phyloP scores from a whole-genome alignment of 2,113 vertebrate genomes.

The Osmerus mordax region DNA sequence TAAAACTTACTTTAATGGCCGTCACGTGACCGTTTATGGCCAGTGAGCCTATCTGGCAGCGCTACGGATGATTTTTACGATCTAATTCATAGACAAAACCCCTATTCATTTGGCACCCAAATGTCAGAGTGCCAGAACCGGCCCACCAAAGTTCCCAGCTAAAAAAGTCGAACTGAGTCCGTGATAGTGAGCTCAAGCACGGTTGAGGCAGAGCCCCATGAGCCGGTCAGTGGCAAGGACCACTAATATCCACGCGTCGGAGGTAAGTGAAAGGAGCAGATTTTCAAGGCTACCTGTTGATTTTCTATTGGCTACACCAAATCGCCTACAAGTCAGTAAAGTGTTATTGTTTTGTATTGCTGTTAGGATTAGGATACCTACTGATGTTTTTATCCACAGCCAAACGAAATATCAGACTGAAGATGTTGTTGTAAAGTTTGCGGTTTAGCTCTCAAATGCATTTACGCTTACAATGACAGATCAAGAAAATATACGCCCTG shows the following conservation, averaged over 20 bases:
- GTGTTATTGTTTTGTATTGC: too few species aligned
- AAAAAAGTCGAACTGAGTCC: conserved; percentile 86
- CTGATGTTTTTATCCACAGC: not conserved
- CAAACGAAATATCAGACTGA: too few species aligned
- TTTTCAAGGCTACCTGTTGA: conserved; percentile 63
- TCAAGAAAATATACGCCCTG: conserved; percentile 23
- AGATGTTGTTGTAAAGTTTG: too few species aligned
- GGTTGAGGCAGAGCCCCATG: conserved; percentile 80
- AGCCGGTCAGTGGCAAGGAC: conserved; percentile 78
- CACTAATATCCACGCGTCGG: conserved; percentile 74
- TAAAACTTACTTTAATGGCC: conserved; percentile 99
- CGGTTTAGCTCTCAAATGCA: too few species aligned
- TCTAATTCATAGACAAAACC: conserved; percentile 99
- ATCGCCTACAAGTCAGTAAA: too few species aligned
- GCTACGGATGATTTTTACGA: conserved; percentile 99
- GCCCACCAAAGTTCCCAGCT: conserved; percentile 96
- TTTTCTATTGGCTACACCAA: conserved; percentile 17
- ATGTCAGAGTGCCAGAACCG: conserved; percentile 96
- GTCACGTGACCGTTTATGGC: conserved; percentile 99
- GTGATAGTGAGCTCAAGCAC: conserved; percentile 79
- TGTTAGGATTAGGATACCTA: not conserved
- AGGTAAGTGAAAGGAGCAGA: conserved; percentile 82
- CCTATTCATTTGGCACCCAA: conserved; percentile 98
- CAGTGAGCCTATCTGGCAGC: conserved; percentile 98
- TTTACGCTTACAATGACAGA: too few species aligned